Base-by-base conservation (phyloP, 2,113 vertebrate genomes). In the Aspiorhynchus laticeps region DNA sequence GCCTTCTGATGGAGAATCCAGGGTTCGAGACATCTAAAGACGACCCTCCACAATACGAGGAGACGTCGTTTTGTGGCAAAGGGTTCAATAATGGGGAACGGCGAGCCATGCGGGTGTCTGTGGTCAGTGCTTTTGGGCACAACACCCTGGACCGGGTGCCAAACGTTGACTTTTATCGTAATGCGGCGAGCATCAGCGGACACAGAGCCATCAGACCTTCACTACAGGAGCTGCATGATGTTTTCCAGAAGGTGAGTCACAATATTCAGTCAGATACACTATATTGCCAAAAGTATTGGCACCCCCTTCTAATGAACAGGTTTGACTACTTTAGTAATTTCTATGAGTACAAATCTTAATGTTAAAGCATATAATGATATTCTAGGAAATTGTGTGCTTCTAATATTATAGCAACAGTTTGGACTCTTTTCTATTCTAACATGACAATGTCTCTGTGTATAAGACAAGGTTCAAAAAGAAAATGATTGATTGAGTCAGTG, bases 151-250 rank as follows among this genome's bases (percentile, higher is more conserved):
- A 99, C 80, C 96, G 96, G 0, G 94, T 98, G 88, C 98, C 98
- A 56, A 96, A 96, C 91, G 97, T 98, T 10, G 96, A 98, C 92
- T 99, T 98, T 93, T 99, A 99, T 24, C 96, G 98, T 61, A 99
- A 99, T 59, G 95, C 96, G 0, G 97, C 97, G 91, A 99, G 97
- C 0, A 0, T 99, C 90, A 98, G 97, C 4, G 98, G 98, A n/a
- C 95, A 93, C 87, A 95, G 97, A 83, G 91, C 95, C 63, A 95
- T 90, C 88, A 92, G 98, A 76, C 98, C 98, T 7, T 98, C 97
- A 31, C 94, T 99, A 91, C 96, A 97, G 89, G 98, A 99, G 89
- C 97, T 99, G 59, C 98, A 99, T 0, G 95, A 98, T 78, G 96
- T 98, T 56, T 95, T 99, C 86, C 95, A 97, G 89, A 98, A 96